A percentile compares a stretch with the other conserved stretches of the same genome.
phyloP scores from a whole-genome alignment of 1,140 invertebrate species.

The Pachyrhynchus sulphureomaculatus region DNA sequence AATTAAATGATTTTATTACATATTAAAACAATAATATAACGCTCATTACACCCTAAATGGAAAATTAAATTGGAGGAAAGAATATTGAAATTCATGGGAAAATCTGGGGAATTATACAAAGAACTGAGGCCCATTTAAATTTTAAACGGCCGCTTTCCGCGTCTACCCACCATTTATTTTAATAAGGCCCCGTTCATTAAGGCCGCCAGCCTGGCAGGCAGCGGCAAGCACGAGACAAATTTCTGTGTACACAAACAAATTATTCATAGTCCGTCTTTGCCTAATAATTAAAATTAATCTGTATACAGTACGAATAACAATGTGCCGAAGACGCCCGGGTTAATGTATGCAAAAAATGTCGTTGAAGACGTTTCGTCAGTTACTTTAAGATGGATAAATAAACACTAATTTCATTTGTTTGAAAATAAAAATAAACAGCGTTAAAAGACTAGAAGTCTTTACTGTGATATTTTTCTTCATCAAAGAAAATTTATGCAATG shows the following conservation, averaged over 20 bases:
- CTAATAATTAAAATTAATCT: constrained; percentile 35
- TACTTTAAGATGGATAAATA: constrained; percentile 14
- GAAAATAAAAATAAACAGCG: constrained; percentile 7
- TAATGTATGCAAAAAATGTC: constrained; percentile 32
- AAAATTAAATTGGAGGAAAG: constrained; percentile 6
- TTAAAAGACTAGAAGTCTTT: neutral
- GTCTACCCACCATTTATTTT: constrained; percentile 30
- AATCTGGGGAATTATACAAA: constrained; percentile 25
- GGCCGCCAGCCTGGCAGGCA: constrained; percentile 23
- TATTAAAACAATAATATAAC: neutral
- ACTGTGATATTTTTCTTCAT: constrained; percentile 18
- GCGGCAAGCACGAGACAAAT: constrained; percentile 27
- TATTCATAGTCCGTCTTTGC: constrained; percentile 33
- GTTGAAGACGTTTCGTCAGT: constrained; percentile 16
- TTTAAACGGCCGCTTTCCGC: constrained; percentile 16
- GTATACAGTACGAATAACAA: constrained; percentile 33
- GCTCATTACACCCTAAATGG: neutral
- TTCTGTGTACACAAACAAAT: constrained; percentile 32
- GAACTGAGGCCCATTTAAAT: constrained; percentile 20
- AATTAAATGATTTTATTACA: no score
- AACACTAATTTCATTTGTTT: constrained; percentile 26
- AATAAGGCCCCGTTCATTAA: constrained; percentile 31
- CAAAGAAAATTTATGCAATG: constrained; percentile 2
- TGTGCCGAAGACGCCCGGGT: constrained; percentile 16
- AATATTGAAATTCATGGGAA: constrained; percentile 25